phyloP scores from a whole-genome alignment of 2,113 vertebrate genomes.

The Formicarius rufipectus region DNA sequence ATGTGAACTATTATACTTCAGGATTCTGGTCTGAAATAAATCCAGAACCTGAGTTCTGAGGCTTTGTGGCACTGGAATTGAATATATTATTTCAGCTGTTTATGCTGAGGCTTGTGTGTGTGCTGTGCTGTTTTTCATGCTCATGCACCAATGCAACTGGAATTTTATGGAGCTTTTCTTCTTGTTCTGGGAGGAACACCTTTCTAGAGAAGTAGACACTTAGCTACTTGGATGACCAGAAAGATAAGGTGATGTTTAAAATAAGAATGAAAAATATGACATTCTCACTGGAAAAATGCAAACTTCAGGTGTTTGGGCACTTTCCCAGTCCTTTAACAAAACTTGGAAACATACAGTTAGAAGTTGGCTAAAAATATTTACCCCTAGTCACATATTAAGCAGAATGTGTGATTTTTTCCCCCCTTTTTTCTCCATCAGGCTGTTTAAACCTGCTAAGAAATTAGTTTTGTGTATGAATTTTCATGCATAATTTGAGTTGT shows the following conservation, averaged over 20 bases:
- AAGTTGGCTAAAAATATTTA: not conserved
- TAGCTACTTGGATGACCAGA: not conserved
- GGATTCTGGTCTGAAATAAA: not conserved
- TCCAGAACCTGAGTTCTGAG: not conserved
- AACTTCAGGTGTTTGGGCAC: not conserved
- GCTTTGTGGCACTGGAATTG: not conserved
- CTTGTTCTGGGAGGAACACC: not conserved
- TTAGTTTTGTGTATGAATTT: not conserved
- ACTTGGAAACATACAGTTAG: not conserved
- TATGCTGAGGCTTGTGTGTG: fast-evolving
- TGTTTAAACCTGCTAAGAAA: not conserved
- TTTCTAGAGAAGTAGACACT: not conserved
- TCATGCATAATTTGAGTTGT: not conserved
- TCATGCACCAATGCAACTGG: fast-evolving
- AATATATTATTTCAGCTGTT: not conserved
- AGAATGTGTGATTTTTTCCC: not conserved
- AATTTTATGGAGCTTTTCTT: not conserved
- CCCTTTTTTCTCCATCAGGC: not conserved
- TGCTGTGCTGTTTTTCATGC: not conserved
- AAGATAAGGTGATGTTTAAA: not conserved
- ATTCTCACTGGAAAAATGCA: not conserved
- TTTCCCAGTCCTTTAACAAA: not conserved
- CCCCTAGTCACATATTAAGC: not conserved
- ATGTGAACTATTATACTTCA: fast-evolving
- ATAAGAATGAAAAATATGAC: not conserved